phyloP scores from a whole-genome alignment of 2,113 vertebrate species.

The Pachycephala philippinensis region DNA sequence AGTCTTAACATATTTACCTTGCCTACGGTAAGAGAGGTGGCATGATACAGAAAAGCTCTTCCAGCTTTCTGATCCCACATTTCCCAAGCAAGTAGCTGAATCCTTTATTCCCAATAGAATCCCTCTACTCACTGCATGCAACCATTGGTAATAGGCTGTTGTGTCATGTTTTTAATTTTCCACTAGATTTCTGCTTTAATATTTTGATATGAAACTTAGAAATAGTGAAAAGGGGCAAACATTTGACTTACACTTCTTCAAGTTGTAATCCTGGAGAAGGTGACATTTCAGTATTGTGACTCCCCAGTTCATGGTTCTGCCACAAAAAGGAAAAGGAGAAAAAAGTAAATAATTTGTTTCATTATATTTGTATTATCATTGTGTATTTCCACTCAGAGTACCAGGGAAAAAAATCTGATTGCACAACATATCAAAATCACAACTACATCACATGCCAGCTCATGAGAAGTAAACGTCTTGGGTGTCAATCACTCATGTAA shows the following conservation, averaged over 20 bases:
- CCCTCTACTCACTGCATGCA: neutral
- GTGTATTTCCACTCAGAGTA: neutral
- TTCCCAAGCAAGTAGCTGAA: neutral
- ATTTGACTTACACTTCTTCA: slow-evolving; percentile 38
- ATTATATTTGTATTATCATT: neutral
- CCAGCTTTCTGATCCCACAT: neutral
- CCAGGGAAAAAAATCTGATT: slow-evolving; percentile 6
- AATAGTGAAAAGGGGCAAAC: neutral
- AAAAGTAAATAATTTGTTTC: neutral
- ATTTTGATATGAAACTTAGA: neutral
- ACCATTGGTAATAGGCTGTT: neutral
- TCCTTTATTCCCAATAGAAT: neutral
- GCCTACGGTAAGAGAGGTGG: neutral
- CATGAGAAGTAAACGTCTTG: neutral
- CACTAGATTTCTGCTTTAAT: neutral
- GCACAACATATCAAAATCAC: slow-evolving; percentile 10
- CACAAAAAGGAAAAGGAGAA: slow-evolving; percentile 1
- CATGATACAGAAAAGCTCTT: neutral
- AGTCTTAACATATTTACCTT: neutral
- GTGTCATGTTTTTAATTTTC: neutral
- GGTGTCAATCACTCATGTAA: neutral
- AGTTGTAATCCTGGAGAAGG: neutral
- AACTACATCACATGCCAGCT: neutral
- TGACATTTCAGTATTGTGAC: neutral
- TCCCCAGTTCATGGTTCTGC: neutral